These are phyloP conservation scores for Microplitis mediator DNA, from an alignment of 1,140 invertebrate genomes.

Conservation along the genomic window DNA sequence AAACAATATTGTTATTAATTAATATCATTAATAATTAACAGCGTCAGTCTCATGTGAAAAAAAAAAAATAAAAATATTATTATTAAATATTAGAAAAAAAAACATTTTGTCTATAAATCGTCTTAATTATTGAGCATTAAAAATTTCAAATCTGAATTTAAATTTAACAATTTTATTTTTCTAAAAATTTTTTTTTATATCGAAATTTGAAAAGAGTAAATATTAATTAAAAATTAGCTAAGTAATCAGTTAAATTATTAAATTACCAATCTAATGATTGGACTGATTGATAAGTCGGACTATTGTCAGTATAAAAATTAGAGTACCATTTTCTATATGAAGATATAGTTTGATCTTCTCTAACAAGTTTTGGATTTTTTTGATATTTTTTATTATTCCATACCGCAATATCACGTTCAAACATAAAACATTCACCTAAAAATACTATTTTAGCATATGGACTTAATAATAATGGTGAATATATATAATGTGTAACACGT, in stretches of 20 bases:
- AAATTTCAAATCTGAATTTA: no score
- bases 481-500: conserved; percentile 79
- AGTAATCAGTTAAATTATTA: background rate
- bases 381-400: conserved; percentile 89
- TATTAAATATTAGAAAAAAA: no score
- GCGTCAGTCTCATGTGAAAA: background rate
- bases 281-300: conserved; percentile 66
- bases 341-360: conserved; percentile 75
- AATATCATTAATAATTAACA: no score
- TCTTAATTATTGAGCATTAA: no score
- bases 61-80: background rate
- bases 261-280: conserved; percentile 48
- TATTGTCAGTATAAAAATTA: conserved; percentile 86
- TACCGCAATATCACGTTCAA: conserved; percentile 83
- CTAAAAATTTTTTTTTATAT: no score
- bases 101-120: no score
- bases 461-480: conserved; percentile 65
- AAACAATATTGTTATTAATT: no score
- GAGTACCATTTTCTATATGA: conserved; percentile 81
- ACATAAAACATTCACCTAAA: conserved; percentile 76
- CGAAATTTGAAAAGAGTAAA: no score
- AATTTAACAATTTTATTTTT: no score
- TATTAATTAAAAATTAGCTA: no score
- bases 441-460: conserved; percentile 74
- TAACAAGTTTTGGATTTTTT: conserved; percentile 73